phyloP scores from a whole-genome alignment of 2,888 invertebrate genomes.

The Plusia festucae region DNA sequence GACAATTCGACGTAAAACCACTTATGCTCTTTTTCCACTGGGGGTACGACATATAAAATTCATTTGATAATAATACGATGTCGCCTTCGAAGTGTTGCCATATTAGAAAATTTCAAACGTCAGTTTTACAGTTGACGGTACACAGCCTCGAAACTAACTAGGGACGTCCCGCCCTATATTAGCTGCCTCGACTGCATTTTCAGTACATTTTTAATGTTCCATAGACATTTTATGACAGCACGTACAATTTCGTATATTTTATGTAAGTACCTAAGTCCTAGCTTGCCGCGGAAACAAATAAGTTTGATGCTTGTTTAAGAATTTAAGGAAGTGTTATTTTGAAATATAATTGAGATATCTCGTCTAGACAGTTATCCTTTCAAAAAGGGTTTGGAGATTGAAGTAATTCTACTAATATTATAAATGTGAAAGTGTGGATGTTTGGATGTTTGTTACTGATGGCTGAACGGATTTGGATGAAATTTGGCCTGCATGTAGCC shows the following conservation, averaged over 20 bases:
- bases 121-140: conserved; percentile 40
- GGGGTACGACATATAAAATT: conserved; percentile 51
- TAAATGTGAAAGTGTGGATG: too few relatives aligned
- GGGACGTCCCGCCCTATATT: conserved; percentile 38
- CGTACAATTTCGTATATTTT: conserved; percentile 50
- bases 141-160: conserved; percentile 29
- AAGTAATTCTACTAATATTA: too few relatives aligned
- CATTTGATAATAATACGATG: conserved; percentile 53
- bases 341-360: too few relatives aligned
- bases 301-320: conserved; percentile 1
- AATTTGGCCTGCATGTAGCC: too few relatives aligned
- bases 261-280: conserved; percentile 34
- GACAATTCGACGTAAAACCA: too few relatives aligned
- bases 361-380: too few relatives aligned
- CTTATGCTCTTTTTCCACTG: too few relatives aligned
- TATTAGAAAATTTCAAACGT: conserved; percentile 40
- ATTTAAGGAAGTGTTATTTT: background rate
- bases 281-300: conserved; percentile 17
- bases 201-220: conserved; percentile 53
- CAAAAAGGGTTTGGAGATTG: too few relatives aligned
- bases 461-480: too few relatives aligned
- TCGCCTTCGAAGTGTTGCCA: conserved; percentile 20
- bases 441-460: too few relatives aligned
- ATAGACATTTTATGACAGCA: conserved; percentile 49
- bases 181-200: conserved; percentile 54